Evolutionary conservation across 2,888 invertebrate species (phyloP).

Genomic region (Orthosia gothica): DNA sequence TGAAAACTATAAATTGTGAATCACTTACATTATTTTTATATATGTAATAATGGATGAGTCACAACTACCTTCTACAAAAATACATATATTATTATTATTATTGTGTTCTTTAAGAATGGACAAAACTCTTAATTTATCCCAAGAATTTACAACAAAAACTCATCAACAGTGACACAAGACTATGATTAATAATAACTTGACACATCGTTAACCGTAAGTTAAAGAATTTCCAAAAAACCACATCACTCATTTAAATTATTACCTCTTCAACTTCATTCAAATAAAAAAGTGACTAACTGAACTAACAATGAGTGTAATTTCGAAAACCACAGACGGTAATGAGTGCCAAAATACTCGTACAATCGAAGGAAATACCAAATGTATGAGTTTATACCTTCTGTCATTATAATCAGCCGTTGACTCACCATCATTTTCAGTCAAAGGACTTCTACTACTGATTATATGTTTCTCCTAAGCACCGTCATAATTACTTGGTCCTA

Average conservation of each 20-base stretch:
- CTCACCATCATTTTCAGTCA: conserved; percentile 71
- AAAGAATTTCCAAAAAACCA: conserved; percentile 46
- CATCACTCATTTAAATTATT: conserved; percentile 38
- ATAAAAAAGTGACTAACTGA: conserved; percentile 50
- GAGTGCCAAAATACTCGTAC: conserved; percentile 46
- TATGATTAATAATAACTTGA: conserved; percentile 58
- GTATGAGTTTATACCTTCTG: conserved; percentile 36
- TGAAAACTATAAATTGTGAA: neutral
- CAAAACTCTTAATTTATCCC: neutral
- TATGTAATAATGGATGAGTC: too few species aligned
- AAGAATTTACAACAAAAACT: conserved; percentile 30
- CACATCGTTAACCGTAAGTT: conserved; percentile 55
- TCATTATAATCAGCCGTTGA: conserved; percentile 73
- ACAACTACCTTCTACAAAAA: neutral
- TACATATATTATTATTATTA: too few species aligned
- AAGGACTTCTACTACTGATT: neutral
- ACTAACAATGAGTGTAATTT: conserved; percentile 57
- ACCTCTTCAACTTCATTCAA: conserved; percentile 43
- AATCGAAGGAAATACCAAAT: conserved; percentile 53
- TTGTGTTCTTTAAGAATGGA: neutral
- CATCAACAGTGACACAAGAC: conserved; percentile 50
- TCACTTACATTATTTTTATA: neutral
- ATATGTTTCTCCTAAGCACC: neutral
- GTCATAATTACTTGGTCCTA: neutral
- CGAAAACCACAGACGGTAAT: conserved; percentile 60